Evolutionary conservation across 2,797 vertebrate genomes (phyloP), one percentile per base, ranked within the genome.

Genomic region (Meriones psammophilus): DNA sequence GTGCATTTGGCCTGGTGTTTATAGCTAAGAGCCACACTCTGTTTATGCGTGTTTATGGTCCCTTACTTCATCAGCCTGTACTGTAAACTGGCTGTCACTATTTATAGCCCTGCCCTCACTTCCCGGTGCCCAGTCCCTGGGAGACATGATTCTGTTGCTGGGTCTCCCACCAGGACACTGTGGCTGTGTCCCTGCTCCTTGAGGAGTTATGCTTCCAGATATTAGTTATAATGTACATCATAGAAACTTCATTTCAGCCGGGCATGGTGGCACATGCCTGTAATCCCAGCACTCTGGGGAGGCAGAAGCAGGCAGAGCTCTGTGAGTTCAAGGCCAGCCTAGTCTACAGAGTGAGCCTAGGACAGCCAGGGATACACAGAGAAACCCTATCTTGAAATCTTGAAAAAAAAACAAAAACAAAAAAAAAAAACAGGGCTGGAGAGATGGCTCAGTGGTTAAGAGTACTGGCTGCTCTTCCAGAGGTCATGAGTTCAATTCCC

Each of bases 81-180:
- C 46, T 83, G 60, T 94, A 89, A 95, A 92, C 83, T n/a, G 6
- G 28, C 77, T 73, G 91, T 79, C 86, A 74, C 93, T 96, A 87
- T 93, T 96, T 90, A 90, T 93, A 92, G 66, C 15, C 64, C 54
- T 7, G 22, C 22, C 3, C 36, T 96, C 73, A 6, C 42, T 94
- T 64, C 20, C 20, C 6, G 1, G 20, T 5, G 17, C 18, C 4
- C 71, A 22, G 33, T 46, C 54, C 58, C 66, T 4, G 0, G 26
- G 76, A 83, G 76, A 94, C 0, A 0, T 73, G 71, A 92, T 24
- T 39, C 17, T 58, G 36, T n/a, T 5, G n/a, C 54, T 68, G 17
- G 4, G 33, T 39, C 56, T 89, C 39, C 56, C 8, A 26, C 10
- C 6, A 79, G 94, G 54, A 91, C 81, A 22, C n/a, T 33, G 74